Evolutionary conservation across 1,140 invertebrate genomes (phyloP), one percentile per base, ranked within the genome.

Genomic region (Philopotamus ludificatus): DNA sequence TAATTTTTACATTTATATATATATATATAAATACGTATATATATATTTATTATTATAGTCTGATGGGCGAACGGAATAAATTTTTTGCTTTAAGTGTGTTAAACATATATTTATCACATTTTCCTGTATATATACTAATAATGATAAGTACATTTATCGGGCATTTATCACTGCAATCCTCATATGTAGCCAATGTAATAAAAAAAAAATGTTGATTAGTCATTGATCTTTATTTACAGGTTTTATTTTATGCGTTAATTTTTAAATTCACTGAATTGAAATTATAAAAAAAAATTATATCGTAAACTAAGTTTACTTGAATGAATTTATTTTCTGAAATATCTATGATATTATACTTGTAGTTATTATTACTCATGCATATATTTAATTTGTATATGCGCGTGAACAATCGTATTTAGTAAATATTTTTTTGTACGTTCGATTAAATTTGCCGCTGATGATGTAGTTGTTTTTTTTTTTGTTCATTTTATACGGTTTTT

Each of bases 31-130:
- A 26, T 47, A 57, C 22, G 21, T 28, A 18, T 28, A 42, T 25
- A 54, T 21, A 16, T 23, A 55, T 44, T 3, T 18, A 63, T 63
- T 25, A 41, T 54, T 44, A 26, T 39, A 45, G 22, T 47, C 63
- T 22, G 26, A 65, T 18, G 54, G 34, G 51, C 58, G 21, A 20
- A 60, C 44, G 55, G 23, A 2, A 4, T 64, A 23, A 42, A 59
- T 61, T 68, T n/a, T 53, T 44, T 57, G 63, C 63, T 65, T 68
- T 68, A 65, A 65, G 51, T 65, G 63, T 68, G 57, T 65, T 62
- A 21, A 60, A 61, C 34, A 45, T 45, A 58, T 44, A 59, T 58
- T 54, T 54, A 53, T 63, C 28, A 22, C 42, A 65, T 53, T 51
- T 66, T 12, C 26, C 54, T 67, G 61, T 67, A 63, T 34, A 63